Evolutionary conservation across 2,797 vertebrate genomes (phyloP), one percentile per base, ranked within the genome.

Genomic region (Petrocephalus sullivani): DNA sequence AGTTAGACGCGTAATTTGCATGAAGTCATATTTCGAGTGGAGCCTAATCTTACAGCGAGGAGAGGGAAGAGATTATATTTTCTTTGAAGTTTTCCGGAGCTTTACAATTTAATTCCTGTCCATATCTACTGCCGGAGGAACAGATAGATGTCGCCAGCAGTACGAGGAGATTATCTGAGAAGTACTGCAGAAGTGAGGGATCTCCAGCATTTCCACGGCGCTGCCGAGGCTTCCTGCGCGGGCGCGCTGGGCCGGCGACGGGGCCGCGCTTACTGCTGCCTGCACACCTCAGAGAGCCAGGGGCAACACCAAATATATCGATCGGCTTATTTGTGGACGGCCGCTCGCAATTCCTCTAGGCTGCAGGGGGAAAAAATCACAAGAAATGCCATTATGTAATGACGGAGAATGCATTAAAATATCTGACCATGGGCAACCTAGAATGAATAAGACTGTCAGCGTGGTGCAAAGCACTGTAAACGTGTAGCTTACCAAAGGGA

Each of bases 91-190:
- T 87, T 86, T 83, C 23, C 51, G 82, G 28, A 87, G 87, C 37
- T 87, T 88, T 87, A 84, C 53, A 82, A 88, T 86, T 86, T 54
- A 53, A 87, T 90, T 87, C 71, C 58, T 84, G 56, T 60, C 84
- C 85, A 82, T 88, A 61, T 87, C 67, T 87, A 64, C 87, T 41
- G 88, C 87, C 71, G 23, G 58, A 81, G 86, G 67, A 89, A 88
- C 91, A 91, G 88, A 89, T 87, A 91, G 90, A 90, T 89, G 89
- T 91, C 91, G 91, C 91, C 88, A 90, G 88, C 85, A 87, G 85
- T 86, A 90, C 87, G 51, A 75, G 82, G 58, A 87, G 88, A 89
- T 89, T 75, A 89, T 87, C 88, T 88, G 88, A 49, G 87, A 89
- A 87, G 71, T 88, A 88, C 85, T 53, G 54, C 84, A 28, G 71